Evolutionary conservation across 2,797 vertebrate genomes (phyloP).

Genomic region (Danio aesculapii): DNA sequence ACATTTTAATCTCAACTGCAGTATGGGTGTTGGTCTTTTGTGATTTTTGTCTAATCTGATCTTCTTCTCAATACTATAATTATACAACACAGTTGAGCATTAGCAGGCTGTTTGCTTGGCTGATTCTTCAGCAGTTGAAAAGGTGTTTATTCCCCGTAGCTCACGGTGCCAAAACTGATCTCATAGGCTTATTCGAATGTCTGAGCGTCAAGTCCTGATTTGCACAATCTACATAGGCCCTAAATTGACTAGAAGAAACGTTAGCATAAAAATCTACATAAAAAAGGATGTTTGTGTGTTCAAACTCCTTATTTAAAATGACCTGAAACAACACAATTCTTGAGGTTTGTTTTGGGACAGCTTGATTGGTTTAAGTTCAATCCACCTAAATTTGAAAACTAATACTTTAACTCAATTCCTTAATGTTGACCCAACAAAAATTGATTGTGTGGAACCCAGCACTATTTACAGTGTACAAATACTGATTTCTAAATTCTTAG

Average conservation of each 20-base stretch:
- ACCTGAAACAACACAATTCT: too few relatives aligned
- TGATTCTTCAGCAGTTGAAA: background rate
- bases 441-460: too few relatives aligned
- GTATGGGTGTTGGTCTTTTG: background rate
- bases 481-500: background rate
- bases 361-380: too few relatives aligned
- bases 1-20: background rate
- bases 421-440: too few relatives aligned
- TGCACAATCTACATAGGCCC: conserved; percentile 5
- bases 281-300: too few relatives aligned
- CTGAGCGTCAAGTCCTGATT: conserved; percentile 3
- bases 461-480: too few relatives aligned
- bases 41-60: background rate
- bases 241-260: background rate
- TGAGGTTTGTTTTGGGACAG: too few relatives aligned
- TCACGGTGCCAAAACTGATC: conserved; percentile 21
- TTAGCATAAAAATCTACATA: background rate
- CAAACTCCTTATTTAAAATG: too few relatives aligned
- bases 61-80: background rate
- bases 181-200: conserved; percentile 16
- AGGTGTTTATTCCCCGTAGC: conserved; percentile 3
- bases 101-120: conserved; percentile 13
- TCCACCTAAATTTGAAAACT: too few relatives aligned
- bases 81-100: conserved; percentile 3
- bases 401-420: too few relatives aligned